Percentiles rank a stretch among this genome's conserved stretches.
phyloP scores from a whole-genome alignment of 2,888 invertebrate species.

The Tenthredo mesomela region DNA sequence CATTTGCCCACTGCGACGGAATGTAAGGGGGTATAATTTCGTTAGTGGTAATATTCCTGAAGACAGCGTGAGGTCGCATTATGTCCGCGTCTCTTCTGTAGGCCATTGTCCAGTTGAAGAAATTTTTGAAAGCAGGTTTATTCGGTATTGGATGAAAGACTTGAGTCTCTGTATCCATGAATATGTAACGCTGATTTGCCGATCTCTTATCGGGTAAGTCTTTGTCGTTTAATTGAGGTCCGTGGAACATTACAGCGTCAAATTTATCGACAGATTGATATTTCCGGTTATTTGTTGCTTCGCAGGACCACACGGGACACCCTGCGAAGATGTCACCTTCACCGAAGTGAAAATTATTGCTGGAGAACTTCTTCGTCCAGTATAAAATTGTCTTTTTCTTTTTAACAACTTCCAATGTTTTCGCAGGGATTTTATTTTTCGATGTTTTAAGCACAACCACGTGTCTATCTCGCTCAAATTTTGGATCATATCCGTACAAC shows the following conservation, averaged over 20 bases:
- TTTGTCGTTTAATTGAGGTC: constrained; percentile 12
- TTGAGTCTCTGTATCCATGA: constrained; percentile 32
- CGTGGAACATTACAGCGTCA: constrained; percentile 48
- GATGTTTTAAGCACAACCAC: no score
- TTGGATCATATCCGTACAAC: not conserved
- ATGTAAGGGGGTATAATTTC: constrained; percentile 27
- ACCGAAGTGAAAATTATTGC: constrained; percentile 27
- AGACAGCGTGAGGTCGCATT: constrained; percentile 21
- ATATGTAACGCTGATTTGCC: constrained; percentile 45
- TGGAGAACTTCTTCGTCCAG: constrained; percentile 33
- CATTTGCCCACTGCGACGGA: constrained; percentile 21
- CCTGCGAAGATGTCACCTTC: constrained; percentile 12
- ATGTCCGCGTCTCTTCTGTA: constrained; percentile 38
- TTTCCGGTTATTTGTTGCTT: not conserved
- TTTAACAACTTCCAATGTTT: not conserved
- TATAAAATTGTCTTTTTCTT: constrained; percentile 25
- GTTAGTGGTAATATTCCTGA: not conserved
- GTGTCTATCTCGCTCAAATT: not conserved
- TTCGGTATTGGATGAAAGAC: constrained; percentile 28
- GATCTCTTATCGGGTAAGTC: constrained; percentile 33
- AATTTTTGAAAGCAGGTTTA: constrained; percentile 41
- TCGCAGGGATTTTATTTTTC: not conserved
- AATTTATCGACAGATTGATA: constrained; percentile 42
- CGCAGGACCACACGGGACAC: constrained; percentile 11
- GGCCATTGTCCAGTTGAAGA: constrained; percentile 55